Base-by-base conservation (phyloP, 2,797 vertebrate genomes). In the Phrynocephalus guinanensis region DNA sequence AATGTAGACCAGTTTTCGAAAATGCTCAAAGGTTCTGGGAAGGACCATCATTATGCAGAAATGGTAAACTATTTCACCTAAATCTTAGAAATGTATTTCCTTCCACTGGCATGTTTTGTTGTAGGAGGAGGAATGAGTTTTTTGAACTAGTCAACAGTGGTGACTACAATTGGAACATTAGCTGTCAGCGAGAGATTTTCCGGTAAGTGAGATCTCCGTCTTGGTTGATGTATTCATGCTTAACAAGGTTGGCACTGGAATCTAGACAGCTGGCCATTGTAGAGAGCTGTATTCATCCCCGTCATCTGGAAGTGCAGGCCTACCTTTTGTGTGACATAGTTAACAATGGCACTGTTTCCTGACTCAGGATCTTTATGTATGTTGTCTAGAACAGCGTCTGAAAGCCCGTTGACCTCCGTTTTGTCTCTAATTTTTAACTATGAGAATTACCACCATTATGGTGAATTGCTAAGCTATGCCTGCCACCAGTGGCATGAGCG, bases 141-240 rank as follows among this genome's bases (percentile, higher is more conserved):
- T 99, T 99, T 96, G 98, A 99, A 94, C 97, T 99, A 94, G 98
- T 99, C 95, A 97, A 95, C 93, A 99, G 98, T 95, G 98, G 97
- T 87, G 97, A 98, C 87, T 99, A 98, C 93, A 98, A 99, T 85
- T 99, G 99, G 98, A 99, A 98, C n/a, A 96, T 98, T 92, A 98
- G 98, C 95, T 97, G 94, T 8, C 98, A 99, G 88, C 97, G 98
- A 95, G 98, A 99, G 95, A 97, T 98, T 97, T 99, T 99, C 98
- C 98, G 98, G 99, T 98, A 95, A 97, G 84, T 95, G 93, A 95
- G 92, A 91, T 48, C 24, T 92, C 91, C 79, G 87, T 92, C 90
- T 33, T 38, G 88, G 79, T 50, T 86, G 50, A 91, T 48, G 33
- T 3, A 0, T 60, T 7, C 28, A 84, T 89, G 5, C 28, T 87